Evolutionary conservation across 2,888 invertebrate species (phyloP).

Genomic region (Meteorus colon): DNA sequence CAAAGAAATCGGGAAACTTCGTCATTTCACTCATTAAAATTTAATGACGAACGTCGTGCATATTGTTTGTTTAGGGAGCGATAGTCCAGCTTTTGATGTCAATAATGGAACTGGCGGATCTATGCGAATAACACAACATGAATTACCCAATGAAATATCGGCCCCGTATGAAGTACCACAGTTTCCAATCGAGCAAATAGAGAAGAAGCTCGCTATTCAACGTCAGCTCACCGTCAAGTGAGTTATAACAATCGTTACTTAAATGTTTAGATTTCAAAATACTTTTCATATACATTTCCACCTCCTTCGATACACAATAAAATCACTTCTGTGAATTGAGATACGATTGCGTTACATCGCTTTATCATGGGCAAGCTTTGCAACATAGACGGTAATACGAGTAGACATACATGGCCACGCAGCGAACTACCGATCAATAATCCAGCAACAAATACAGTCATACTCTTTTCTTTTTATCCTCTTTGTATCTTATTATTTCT

Average conservation of each 20-base stretch:
- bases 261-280: neutral
- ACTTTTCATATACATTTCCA: neutral
- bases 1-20: conserved; percentile 54
- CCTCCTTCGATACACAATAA: neutral
- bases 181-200: conserved; percentile 98
- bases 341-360: no score
- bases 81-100: conserved; percentile 79
- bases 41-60: no score
- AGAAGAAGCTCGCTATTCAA: conserved; percentile 92
- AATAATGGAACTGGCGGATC: conserved; percentile 62
- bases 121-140: conserved; percentile 75
- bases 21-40: no score
- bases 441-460: conserved; percentile 48
- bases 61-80: conserved; percentile 79
- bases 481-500: conserved; percentile 21
- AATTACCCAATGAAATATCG: conserved; percentile 89
- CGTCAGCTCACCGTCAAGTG: conserved; percentile 91
- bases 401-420: conserved; percentile 6
- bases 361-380: neutral
- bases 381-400: neutral
- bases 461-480: conserved; percentile 31
- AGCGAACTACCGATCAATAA: conserved; percentile 58
- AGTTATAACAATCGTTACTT: conserved; percentile 70
- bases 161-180: conserved; percentile 98
- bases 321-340: no score